Conservation (phyloP, 2,888 invertebrate species). For the Sussaba pulchella region DNA sequence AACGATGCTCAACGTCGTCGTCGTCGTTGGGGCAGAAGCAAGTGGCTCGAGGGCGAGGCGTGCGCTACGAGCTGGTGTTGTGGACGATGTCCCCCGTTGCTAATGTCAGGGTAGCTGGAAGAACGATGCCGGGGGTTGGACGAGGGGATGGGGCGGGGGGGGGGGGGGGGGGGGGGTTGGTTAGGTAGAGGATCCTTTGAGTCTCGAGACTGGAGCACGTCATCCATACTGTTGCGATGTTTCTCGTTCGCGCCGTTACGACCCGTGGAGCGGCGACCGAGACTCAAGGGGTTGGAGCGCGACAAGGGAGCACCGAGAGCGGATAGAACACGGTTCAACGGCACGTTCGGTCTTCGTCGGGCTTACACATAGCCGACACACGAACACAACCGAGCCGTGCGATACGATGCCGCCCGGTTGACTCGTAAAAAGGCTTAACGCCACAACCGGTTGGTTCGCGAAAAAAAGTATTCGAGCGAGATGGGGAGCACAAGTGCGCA, state of each 20-base stretch:
- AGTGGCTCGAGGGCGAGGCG: conserved; percentile 16
- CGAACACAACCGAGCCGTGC: too few relatives aligned
- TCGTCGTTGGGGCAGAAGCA: conserved; percentile 12
- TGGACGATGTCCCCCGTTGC: neutral
- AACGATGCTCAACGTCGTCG: conserved; percentile 1
- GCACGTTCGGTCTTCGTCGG: conserved; percentile 45
- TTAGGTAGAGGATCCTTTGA: conserved; percentile 77
- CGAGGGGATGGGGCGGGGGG: conserved; percentile 16
- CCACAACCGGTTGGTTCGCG: conserved; percentile 51
- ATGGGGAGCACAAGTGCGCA: conserved; percentile 30
- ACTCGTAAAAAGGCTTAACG: conserved; percentile 70
- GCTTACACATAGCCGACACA: neutral
- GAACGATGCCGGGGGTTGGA: neutral
- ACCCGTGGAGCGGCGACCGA: conserved; percentile 32
- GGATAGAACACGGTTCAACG: conserved; percentile 37
- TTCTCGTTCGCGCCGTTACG: conserved; percentile 67
- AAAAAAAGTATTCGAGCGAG: conserved; percentile 39
- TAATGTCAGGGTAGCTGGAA: neutral
- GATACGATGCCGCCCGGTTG: too few relatives aligned
- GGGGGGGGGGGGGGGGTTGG: conserved; percentile 1
- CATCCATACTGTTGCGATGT: conserved; percentile 76
- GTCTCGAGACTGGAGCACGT: conserved; percentile 76
- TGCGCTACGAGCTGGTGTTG: neutral
- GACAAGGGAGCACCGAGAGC: conserved; percentile 20
- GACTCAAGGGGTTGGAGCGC: neutral